Percentiles rank a stretch among this genome's conserved stretches.
Evolutionary conservation across 2,888 invertebrate genomes (phyloP).

Genomic region (Zaprionus bogoriensis): DNA sequence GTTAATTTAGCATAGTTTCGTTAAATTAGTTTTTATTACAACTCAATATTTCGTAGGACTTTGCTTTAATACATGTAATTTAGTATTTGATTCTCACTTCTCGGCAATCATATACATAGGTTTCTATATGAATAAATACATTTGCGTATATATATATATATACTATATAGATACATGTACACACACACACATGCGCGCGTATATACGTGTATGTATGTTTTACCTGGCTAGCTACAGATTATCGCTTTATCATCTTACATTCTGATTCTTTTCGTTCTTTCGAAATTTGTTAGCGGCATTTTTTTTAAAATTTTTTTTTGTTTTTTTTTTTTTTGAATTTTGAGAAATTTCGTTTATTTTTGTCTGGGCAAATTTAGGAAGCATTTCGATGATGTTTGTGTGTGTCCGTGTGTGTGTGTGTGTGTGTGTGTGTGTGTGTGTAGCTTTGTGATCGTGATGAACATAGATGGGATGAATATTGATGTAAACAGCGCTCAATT

Average conservation of each 20-base stretch:
- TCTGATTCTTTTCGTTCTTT: background rate
- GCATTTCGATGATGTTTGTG: background rate
- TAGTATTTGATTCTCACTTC: slow-evolving; percentile 20
- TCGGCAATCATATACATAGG: slow-evolving; percentile 45
- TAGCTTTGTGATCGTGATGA: background rate
- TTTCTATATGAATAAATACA: slow-evolving; percentile 36
- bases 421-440: background rate
- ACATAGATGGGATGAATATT: background rate
- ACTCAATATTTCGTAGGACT: slow-evolving; percentile 66
- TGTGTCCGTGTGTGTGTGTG: background rate
- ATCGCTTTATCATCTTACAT: background rate
- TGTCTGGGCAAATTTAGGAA: background rate
- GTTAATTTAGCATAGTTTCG: slow-evolving; percentile 34
- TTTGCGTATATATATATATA: slow-evolving; percentile 14
- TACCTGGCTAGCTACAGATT: slow-evolving; percentile 53
- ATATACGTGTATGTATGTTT: slow-evolving; percentile 22
- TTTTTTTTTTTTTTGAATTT: background rate
- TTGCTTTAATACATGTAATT: slow-evolving; percentile 40
- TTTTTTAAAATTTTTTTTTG: background rate
- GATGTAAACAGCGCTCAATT: background rate
- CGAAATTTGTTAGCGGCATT: background rate
- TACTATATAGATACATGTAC: slow-evolving; percentile 22
- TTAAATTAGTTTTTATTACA: slow-evolving; percentile 50
- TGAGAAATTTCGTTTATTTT: background rate
- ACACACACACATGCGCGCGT: slow-evolving; percentile 13